These are phyloP conservation scores for Engraulis encrasicolus DNA, from an alignment of 2,113 vertebrate species.

Conservation along the genomic window DNA sequence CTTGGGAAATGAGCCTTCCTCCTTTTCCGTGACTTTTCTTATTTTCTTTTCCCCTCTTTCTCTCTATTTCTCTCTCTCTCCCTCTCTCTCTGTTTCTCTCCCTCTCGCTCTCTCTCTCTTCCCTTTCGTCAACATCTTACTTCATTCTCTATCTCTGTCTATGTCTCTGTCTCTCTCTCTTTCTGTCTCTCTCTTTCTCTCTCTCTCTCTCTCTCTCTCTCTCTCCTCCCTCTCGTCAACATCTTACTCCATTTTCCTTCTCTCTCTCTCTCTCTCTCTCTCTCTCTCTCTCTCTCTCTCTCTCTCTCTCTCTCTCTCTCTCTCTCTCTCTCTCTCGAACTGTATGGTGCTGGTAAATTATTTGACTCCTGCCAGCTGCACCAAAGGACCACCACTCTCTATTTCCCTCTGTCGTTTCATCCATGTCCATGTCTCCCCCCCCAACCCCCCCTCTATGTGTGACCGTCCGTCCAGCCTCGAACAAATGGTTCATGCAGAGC, in stretches of 20 bases:
- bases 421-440: background rate
- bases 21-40: too few relatives aligned
- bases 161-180: conserved; percentile 27
- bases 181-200: conserved; percentile 43
- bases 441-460: conserved; percentile 39
- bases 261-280: conserved; percentile 38
- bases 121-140: too few relatives aligned
- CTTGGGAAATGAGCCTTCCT: conserved; percentile 50
- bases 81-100: background rate
- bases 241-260: too few relatives aligned
- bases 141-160: too few relatives aligned
- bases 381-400: conserved; percentile 37
- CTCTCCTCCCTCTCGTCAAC: too few relatives aligned
- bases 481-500: conserved; percentile 51
- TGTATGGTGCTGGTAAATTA: conserved; percentile 42
- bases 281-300: background rate
- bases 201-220: conserved; percentile 49
- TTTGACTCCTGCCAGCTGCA: conserved; percentile 54
- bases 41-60: conserved; percentile 51
- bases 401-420: background rate
- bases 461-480: conserved; percentile 54
- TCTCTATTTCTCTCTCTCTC: conserved; percentile 23
- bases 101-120: conserved; percentile 24
- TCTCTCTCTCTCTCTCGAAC: conserved; percentile 29
- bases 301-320: conserved; percentile 27